Evolutionary conservation across 1,140 invertebrate genomes (phyloP), one percentile per base, ranked within the genome.

Genomic region (Laupala kohalensis): DNA sequence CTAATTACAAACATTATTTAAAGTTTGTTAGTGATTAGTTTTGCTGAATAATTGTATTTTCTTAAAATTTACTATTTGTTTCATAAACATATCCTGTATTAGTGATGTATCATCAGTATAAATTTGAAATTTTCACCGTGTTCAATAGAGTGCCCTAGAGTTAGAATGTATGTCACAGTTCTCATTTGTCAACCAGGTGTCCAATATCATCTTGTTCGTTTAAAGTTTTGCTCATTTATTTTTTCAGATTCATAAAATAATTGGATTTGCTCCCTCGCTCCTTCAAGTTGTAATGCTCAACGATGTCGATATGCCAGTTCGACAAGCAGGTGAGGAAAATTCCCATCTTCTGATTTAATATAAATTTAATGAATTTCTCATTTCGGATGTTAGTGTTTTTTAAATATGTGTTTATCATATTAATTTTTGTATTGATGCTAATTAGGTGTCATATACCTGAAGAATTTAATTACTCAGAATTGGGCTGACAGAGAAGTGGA

Each of bases 221-320:
- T n/a, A n/a, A n/a, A n/a, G n/a, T n/a, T 30, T 73, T 68, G 69
- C 71, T n/a, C n/a, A n/a, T n/a, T n/a, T n/a, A 69, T 74, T 73
- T 77, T 83, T 84, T 66, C 78, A 97, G 94, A 89, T 96, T 77
- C 91, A 96, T 78, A 96, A 96, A 84, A 96, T 97, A 71, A 95
- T 96, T 83, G 96, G 96, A 30, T 99, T 99, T 84, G 90, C 93
- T 67, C 96, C 96, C 30, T 88, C 90, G 64, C 83, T 99, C 25
- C 83, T 99, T 19, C 94, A 98, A 87, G 89, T 98, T 73, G 89
- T 98, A 15, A 96, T 97, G 92, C 86, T 89, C 78, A 86, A 86
- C 77, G 90, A 95, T 75, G 84, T 96, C 62, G 92, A 97, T 63
- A 90, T 95, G 87, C 92, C 96, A 74, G 90, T 97, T 0, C 83